Base-by-base conservation (phyloP, 2,113 vertebrate genomes). In the Gymnorhina tibicen region DNA sequence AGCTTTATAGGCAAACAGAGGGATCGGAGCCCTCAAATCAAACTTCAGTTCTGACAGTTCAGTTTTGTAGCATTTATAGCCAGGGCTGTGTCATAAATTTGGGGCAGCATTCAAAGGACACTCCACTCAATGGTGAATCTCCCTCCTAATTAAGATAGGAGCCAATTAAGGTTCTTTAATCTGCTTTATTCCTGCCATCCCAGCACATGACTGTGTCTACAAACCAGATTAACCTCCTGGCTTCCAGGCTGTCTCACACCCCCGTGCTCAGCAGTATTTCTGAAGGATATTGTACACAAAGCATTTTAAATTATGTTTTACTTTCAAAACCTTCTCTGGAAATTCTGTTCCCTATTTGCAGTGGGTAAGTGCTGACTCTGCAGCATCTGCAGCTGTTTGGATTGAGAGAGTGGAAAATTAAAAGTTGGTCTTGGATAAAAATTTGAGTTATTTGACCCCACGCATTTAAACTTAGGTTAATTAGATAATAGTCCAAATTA, bases 1-100 rank as follows among this genome's bases (percentile, higher is more conserved):
- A 91, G 92, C 88, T 93, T 89, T 72, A 30, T 53, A 7, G 22
- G 84, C 83, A 97, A 96, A 96, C 89, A 92, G 63, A 91, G 72
- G 56, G 72, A 67, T 70, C 0, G 3, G 66, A 59, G 56, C 55
- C 64, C 82, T 89, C 41, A 93, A 86, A 94, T 60, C 73, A 92
- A 75, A 89, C 27, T 77, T n/a, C 20, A 4, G 0, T 72, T 77
- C 52, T 86, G 83, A 75, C 26, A 17, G 56, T 78, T 77, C 9
- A 3, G 68, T 55, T 88, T 55, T 60, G 16, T 24, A 19, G 70
- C 47, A 8, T 86, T 91, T 85, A 26, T 14, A 79, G 77, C 9
- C 26, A 16, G 19, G 37, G 27, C 3, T 26, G 60, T 27, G 37
- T 44, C 66, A 41, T 19, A 73, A 85, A 52, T 75, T 87, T 50